Percentiles rank a stretch among this genome's conserved stretches.
Evolutionary conservation across 2,797 vertebrate genomes (phyloP).

Genomic region (Sphenopsis melanotis): DNA sequence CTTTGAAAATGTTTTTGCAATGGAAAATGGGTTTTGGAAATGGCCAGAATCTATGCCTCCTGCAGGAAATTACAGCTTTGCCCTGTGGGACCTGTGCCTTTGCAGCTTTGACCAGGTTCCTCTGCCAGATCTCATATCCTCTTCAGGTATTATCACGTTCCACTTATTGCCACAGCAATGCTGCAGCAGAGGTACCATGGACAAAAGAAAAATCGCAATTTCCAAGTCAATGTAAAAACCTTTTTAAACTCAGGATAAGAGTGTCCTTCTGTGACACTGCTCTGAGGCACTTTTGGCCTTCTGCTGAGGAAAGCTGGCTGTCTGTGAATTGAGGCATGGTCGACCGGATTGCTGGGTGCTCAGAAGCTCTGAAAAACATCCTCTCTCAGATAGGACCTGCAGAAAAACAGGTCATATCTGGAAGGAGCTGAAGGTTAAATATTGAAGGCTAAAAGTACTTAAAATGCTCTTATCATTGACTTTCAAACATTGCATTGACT

Average conservation of each 20-base stretch:
- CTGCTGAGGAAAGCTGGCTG: not conserved
- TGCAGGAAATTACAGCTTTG: not conserved
- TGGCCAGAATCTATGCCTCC: not conserved
- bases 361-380: not conserved
- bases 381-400: not conserved
- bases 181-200: not conserved
- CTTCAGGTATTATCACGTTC: not conserved
- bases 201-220: not conserved
- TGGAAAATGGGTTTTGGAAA: not conserved
- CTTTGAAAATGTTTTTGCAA: not conserved
- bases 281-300: not conserved
- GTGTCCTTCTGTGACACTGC: not conserved
- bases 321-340: not conserved
- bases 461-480: not conserved
- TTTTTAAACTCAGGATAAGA: not conserved
- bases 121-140: not conserved
- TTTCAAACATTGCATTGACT: not conserved
- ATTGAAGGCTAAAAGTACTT: not conserved
- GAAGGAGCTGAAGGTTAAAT: not conserved
- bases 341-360: not conserved
- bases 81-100: not conserved
- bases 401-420: not conserved
- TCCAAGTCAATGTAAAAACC: not conserved
- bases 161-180: not conserved
- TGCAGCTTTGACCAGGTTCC: not conserved